These are phyloP conservation scores for Aporophyla nigra DNA, from an alignment of 2,888 invertebrate genomes.

Conservation along the genomic window DNA sequence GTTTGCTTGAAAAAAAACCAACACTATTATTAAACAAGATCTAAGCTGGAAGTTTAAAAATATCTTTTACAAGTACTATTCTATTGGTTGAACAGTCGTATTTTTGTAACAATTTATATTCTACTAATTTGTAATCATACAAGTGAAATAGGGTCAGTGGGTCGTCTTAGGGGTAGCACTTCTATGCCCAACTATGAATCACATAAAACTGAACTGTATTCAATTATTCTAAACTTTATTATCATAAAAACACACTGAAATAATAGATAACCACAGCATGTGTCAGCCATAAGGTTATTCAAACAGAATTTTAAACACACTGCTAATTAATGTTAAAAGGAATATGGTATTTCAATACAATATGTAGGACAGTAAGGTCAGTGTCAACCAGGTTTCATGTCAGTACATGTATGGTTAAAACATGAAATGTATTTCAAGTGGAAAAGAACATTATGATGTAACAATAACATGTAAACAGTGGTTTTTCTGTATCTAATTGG, in stretches of 20 bases:
- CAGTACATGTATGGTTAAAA: not conserved
- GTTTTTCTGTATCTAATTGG: slow-evolving; percentile 13
- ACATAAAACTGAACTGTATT: not conserved
- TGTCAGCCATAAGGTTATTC: not conserved
- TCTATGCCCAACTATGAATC: not conserved
- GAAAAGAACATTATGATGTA: slow-evolving; percentile 33
- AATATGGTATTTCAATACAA: not conserved
- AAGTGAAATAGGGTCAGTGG: no score
- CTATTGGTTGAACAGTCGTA: not conserved
- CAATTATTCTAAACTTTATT: not conserved
- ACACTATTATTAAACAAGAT: not conserved
- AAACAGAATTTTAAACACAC: not conserved
- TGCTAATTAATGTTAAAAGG: not conserved
- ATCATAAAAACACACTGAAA: not conserved
- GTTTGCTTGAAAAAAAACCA: not conserved
- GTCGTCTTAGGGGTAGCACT: no score
- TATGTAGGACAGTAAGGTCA: not conserved
- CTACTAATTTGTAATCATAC: not conserved
- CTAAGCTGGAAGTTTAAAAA: not conserved
- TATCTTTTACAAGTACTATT: not conserved
- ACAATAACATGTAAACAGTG: slow-evolving; percentile 19
- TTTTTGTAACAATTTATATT: not conserved
- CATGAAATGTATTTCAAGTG: not conserved
- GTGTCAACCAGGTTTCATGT: slow-evolving; percentile 23
- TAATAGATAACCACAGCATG: not conserved